Conservation (phyloP, 2,888 invertebrate genomes). For the Noctua comes region DNA sequence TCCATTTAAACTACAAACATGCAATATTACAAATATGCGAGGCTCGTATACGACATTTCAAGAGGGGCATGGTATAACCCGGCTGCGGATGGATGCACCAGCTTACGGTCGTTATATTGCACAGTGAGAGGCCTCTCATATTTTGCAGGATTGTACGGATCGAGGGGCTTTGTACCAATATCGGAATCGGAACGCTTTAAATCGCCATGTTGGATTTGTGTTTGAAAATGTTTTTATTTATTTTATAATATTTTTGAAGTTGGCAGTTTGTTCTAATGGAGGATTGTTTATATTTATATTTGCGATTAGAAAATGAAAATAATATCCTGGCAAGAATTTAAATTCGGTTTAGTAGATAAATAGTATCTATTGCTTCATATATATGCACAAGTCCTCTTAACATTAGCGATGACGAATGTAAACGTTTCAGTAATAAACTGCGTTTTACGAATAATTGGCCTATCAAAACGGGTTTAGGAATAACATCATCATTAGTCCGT, state of each 20-base stretch:
- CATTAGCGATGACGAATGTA: background rate
- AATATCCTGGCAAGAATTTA: background rate
- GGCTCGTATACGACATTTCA: constrained; percentile 31
- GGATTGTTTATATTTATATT: background rate
- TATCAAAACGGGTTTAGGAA: background rate
- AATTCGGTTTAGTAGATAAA: background rate
- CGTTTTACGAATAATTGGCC: background rate
- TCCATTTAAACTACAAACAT: constrained; percentile 32
- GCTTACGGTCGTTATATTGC: constrained; percentile 40
- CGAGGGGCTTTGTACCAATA: constrained; percentile 42
- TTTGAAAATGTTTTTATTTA: constrained; percentile 43
- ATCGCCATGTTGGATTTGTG: constrained; percentile 48
- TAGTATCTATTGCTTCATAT: background rate
- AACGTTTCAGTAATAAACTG: background rate
- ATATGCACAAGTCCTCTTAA: background rate
- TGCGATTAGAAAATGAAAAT: background rate
- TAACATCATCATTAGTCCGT: background rate
- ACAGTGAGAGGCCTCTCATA: constrained; percentile 50
- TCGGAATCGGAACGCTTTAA: constrained; percentile 32
- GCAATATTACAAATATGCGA: constrained; percentile 52
- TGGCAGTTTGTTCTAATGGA: background rate
- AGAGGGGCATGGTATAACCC: constrained; percentile 17
- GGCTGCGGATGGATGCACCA: constrained; percentile 26
- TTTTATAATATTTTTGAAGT: constrained; percentile 15
- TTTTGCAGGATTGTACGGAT: constrained; percentile 46